Evolutionary conservation across 2,797 vertebrate genomes (phyloP), one percentile per base, ranked within the genome.

Genomic region (Rhyacichthys aspro): DNA sequence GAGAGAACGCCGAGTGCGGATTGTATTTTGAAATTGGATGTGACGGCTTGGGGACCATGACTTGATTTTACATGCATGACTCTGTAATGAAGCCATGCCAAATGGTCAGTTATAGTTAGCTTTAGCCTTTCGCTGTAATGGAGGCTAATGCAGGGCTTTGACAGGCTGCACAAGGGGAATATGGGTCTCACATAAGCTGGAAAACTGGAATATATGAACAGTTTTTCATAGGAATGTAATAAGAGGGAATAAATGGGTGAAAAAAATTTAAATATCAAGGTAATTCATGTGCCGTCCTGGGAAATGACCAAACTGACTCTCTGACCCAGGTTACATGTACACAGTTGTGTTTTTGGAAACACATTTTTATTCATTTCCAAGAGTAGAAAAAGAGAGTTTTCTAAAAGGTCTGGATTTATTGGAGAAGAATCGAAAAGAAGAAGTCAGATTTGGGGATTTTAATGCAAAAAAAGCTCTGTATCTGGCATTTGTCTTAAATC

Each of bases 21-120:
- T 78, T 86, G 86, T 88, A 86, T 88, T 84, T 84, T 71, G 74
- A 87, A 85, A 90, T 90, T 79, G 76, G 58, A 89, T 88, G 84
- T 89, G 89, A 90, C 81, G 79, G 76, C 85, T 52, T 37, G 28
- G 81, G 79, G 85, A 79, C 80, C 72, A 62, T 23, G 78, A 56
- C 80, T 76, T 61, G 81, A 79, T 85, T 88, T 83, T 81, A 82
- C 86, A 86, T 85, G 84, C 85, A 79, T 79, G 86, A 80, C 80
- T 85, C 72, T 84, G 78, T 89, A 89, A 90, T 86, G 85, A 90
- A 83, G 87, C 79, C 76, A 72, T 49, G 68, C 70, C 81, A 76
- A 86, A 78, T 81, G 87, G 86, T 89, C 86, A 88, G 83, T 86
- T 85, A 76, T 82, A 79, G 82, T 89, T 88, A 86, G 76, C 44